Evolutionary conservation across 1,140 invertebrate species (phyloP).

Genomic region (Zaprionus camerounensis): DNA sequence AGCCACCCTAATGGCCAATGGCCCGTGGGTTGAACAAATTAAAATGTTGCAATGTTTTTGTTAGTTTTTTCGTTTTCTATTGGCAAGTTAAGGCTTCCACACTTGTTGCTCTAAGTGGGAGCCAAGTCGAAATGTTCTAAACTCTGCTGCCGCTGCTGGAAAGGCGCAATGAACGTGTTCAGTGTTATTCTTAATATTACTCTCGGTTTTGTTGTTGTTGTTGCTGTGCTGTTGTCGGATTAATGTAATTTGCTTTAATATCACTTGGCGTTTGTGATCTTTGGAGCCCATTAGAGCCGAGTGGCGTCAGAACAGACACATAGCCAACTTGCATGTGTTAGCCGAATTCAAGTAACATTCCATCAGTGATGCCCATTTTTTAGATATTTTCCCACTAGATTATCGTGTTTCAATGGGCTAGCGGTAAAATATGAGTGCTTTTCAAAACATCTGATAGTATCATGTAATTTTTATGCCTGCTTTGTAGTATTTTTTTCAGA

Average conservation of each 20-base stretch:
- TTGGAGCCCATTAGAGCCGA: constrained; percentile 60
- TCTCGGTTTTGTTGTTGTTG: constrained; percentile 3
- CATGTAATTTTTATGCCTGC: too few species aligned
- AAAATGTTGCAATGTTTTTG: neutral
- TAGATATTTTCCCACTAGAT: too few species aligned
- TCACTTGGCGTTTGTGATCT: constrained; percentile 57
- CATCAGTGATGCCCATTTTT: too few species aligned
- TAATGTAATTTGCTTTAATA: constrained; percentile 58
- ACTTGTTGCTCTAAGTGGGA: constrained; percentile 15
- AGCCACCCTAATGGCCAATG: constrained; percentile 39
- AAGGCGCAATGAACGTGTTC: constrained; percentile 41
- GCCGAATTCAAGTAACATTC: constrained; percentile 8
- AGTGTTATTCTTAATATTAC: constrained; percentile 26
- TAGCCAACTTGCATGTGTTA: neutral
- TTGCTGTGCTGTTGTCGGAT: constrained; percentile 25
- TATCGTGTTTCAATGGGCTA: too few species aligned
- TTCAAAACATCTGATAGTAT: too few species aligned
- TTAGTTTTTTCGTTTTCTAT: neutral
- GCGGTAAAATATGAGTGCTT: too few species aligned
- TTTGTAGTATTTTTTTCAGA: too few species aligned
- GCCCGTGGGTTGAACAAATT: constrained; percentile 21
- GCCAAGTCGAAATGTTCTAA: constrained; percentile 36
- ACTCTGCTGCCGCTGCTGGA: constrained; percentile 8
- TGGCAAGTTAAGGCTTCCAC: constrained; percentile 1
- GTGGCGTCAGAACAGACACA: neutral